Conservation (phyloP, 2,113 vertebrate genomes). For the Brienomyrus longianalis region DNA sequence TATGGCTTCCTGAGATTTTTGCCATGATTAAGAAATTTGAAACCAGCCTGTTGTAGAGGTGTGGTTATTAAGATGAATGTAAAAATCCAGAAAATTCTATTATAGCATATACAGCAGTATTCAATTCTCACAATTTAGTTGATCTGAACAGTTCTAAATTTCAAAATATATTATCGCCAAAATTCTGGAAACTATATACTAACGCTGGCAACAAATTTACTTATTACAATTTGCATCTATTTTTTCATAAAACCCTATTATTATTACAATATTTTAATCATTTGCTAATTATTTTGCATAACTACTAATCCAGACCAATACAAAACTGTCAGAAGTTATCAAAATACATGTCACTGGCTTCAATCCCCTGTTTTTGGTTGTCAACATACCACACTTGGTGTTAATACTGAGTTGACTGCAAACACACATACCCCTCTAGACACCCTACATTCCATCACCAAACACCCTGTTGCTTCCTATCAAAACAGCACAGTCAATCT, state of each 20-base stretch:
- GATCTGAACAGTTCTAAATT: not conserved
- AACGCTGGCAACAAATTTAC: conserved; percentile 2
- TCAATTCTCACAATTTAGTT: not conserved
- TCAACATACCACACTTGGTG: not conserved
- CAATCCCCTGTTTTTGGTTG: conserved; percentile 12
- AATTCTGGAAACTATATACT: not conserved
- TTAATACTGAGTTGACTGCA: not conserved
- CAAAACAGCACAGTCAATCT: not conserved
- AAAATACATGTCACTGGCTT: conserved; percentile 10
- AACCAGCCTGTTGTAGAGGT: not conserved
- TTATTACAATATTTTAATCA: not conserved
- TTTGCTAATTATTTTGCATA: conserved; percentile 14
- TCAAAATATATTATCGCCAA: conserved; percentile 14
- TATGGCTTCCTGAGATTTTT: conserved; percentile 18
- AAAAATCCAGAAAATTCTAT: conserved; percentile 2
- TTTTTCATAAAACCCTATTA: conserved; percentile 14
- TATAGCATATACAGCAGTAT: not conserved
- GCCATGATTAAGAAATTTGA: not conserved
- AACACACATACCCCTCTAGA: no score
- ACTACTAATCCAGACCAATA: conserved; percentile 7
- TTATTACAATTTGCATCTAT: conserved; percentile 12
- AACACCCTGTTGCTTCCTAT: not conserved
- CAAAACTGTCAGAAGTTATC: conserved; percentile 20
- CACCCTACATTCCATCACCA: not conserved
- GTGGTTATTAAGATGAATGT: not conserved